Evolutionary conservation across 2,113 vertebrate genomes (phyloP), one percentile per base, ranked within the genome.

Genomic region (Forbesichthys agassizii): DNA sequence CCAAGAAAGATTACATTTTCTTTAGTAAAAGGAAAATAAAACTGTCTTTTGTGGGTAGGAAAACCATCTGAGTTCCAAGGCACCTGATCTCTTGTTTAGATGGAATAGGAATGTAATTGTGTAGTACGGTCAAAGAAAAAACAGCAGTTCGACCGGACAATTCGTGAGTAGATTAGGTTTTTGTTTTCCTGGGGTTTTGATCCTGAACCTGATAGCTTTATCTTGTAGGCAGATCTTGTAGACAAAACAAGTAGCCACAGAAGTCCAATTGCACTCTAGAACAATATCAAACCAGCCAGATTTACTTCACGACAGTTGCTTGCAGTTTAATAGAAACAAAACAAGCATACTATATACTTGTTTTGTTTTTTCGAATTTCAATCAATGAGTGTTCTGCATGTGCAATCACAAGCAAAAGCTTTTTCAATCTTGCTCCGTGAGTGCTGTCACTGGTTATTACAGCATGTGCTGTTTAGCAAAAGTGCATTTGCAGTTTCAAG

Each of bases 401-500:
- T 57, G 69, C 78, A 88, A 88, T 91, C 79, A 70, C 72, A 86
- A 78, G 81, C 80, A 86, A 75, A 86, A 78, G 84, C 82, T 88
- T 88, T 86, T 90, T 84, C 77, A 85, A 78, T 84, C 78, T 66
- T 78, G 73, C 84, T 83, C 69, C 81, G 81, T 86, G 85, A 91
- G 88, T 84, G 78, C 91, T 92, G 92, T 93, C 91, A 93, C 82
- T 83, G 83, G 90, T 91, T 92, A 90, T 93, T 94, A 92, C 85
- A 67, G 81, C 33, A 42, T 54, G 62, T 86, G 88, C 88, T 93
- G 84, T 91, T 93, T 92, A 91, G 91, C 90, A 91, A 90, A 91
- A 90, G 87, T 89, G 91, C 89, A 91, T 93, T 92, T 92, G 88
- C 88, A 90, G 88, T 90, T 91, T 93, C 86, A 93, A 93, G 89